Conservation (phyloP, 2,797 vertebrate genomes). For the Sardinella longiceps region DNA sequence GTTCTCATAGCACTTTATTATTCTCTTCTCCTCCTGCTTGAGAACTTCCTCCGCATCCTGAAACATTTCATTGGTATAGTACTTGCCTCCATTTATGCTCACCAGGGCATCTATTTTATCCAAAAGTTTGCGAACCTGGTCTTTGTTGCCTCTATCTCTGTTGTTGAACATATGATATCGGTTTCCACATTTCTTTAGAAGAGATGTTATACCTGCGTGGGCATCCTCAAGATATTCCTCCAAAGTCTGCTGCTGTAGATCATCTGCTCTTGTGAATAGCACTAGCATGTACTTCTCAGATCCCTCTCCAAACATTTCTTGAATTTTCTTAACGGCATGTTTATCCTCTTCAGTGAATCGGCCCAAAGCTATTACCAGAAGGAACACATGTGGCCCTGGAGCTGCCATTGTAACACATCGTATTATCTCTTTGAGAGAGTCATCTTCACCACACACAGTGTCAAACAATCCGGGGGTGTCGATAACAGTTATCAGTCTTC, state of each 20-base stretch:
- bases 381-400: conserved; percentile 25
- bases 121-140: conserved; percentile 2
- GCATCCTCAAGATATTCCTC: background rate
- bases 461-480: conserved; percentile 43
- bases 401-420: conserved; percentile 35
- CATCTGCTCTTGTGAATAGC: conserved; percentile 28
- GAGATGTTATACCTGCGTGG: background rate
- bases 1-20: conserved; percentile 31
- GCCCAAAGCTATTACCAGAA: background rate
- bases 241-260: background rate
- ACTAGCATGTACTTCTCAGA: conserved; percentile 18
- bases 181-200: background rate
- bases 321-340: conserved; percentile 13
- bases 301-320: conserved; percentile 24
- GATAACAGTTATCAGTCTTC: conserved; percentile 17
- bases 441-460: background rate
- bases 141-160: background rate
- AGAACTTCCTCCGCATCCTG: conserved; percentile 21
- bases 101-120: conserved; percentile 32
- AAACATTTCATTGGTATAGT: too few relatives aligned
- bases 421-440: background rate
- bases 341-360: conserved; percentile 15
- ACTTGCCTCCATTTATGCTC: conserved; percentile 33
- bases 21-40: conserved; percentile 32
- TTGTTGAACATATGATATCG: conserved; percentile 39